These are phyloP conservation scores for Chinchilla lanigera DNA, from an alignment of 2,113 vertebrate species.

Conservation along the genomic window DNA sequence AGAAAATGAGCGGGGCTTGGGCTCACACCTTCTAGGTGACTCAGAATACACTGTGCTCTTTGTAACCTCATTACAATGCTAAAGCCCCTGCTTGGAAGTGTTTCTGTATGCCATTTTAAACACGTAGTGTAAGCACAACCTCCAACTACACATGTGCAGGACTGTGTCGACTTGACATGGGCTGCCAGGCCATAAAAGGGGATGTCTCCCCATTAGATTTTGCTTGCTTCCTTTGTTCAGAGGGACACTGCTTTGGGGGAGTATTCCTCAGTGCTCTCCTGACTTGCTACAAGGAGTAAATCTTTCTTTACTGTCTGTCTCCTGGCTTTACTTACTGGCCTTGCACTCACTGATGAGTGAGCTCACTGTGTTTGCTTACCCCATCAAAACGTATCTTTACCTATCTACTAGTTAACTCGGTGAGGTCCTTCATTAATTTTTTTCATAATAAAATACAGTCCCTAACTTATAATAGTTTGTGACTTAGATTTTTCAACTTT, in stretches of 20 bases:
- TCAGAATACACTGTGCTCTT: not conserved
- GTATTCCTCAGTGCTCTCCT: not conserved
- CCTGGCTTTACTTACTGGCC: not conserved
- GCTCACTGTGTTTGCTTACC: not conserved
- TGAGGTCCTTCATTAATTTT: not conserved
- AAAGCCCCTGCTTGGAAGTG: not conserved
- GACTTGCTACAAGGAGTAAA: not conserved
- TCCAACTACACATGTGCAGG: no score
- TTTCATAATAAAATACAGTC: not conserved
- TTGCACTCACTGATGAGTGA: not conserved
- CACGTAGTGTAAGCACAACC: not conserved
- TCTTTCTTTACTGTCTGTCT: not conserved
- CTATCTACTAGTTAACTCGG: not conserved
- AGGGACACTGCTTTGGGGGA: no score
- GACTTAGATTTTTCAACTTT: not conserved
- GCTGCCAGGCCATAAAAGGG: not conserved
- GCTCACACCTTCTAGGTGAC: not conserved
- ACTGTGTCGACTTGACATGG: no score
- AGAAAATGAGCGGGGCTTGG: not conserved
- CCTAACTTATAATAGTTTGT: not conserved
- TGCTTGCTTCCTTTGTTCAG: not conserved
- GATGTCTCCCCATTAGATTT: not conserved
- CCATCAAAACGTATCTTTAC: not conserved
- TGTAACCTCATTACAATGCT: not conserved
- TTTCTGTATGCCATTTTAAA: not conserved